These are phyloP conservation scores for Lithophane leautieri DNA, from an alignment of 2,888 invertebrate genomes.

Conservation along the genomic window DNA sequence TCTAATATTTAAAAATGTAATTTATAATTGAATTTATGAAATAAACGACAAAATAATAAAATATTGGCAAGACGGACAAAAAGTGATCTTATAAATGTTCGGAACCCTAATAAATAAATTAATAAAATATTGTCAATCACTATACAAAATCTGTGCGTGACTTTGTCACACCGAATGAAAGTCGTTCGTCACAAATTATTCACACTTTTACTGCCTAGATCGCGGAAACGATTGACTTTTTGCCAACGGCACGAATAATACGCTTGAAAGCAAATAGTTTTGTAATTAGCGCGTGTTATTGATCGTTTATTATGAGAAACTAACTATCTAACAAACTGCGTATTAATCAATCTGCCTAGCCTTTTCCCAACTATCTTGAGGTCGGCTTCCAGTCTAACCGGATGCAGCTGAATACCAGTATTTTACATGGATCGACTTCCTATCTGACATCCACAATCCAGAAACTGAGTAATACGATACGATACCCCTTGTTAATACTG, in stretches of 20 bases:
- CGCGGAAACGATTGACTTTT: constrained; percentile 44
- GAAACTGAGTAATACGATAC: background rate
- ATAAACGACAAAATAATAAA: too few species aligned
- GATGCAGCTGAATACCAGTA: background rate
- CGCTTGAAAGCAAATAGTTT: constrained; percentile 46
- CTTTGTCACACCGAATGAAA: constrained; percentile 43
- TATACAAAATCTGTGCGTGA: constrained; percentile 45
- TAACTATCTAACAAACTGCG: too few species aligned
- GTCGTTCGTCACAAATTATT: constrained; percentile 41
- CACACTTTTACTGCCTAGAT: constrained; percentile 52
- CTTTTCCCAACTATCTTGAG: background rate
- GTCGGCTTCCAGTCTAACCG: background rate
- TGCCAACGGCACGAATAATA: constrained; percentile 27
- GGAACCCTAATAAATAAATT: background rate
- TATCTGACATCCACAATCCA: background rate
- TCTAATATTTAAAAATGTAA: too few species aligned
- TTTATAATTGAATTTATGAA: too few species aligned
- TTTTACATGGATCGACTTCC: background rate
- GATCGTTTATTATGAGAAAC: constrained; percentile 4
- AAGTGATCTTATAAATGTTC: too few species aligned
- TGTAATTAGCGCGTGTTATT: constrained; percentile 20
- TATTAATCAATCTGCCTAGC: background rate
- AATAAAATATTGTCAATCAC: constrained; percentile 8
- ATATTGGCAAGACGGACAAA: too few species aligned
- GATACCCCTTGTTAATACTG: background rate